Conservation (phyloP, 2,888 invertebrate genomes). For the Eubasilissa splendida region DNA sequence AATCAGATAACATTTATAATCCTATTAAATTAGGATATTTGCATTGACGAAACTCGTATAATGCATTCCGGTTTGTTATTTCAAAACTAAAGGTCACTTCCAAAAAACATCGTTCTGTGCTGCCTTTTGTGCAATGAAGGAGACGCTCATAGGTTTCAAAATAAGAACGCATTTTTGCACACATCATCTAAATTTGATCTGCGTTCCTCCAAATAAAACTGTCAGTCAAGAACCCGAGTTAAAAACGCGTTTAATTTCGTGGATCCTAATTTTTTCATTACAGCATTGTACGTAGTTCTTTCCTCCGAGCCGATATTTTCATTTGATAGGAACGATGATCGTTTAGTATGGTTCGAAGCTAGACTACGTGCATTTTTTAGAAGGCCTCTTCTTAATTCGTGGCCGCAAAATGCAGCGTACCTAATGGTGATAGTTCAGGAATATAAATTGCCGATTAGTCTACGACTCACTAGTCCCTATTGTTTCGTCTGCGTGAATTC, state of each 20-base stretch:
- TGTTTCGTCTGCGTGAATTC: constrained; percentile 50
- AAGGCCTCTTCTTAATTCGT: constrained; percentile 15
- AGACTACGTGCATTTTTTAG: constrained; percentile 39
- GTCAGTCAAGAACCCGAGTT: no score
- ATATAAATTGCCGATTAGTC: constrained; percentile 55
- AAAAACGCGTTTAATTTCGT: no score
- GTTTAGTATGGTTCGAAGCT: constrained; percentile 3
- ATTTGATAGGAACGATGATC: not conserved
- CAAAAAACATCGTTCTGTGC: not conserved
- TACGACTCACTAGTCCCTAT: constrained; percentile 46
- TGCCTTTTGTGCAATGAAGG: constrained; percentile 17
- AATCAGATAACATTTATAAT: not conserved
- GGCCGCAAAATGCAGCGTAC: constrained; percentile 40
- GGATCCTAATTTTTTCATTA: no score
- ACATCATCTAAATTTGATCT: constrained; percentile 4
- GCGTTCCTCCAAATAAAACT: not conserved
- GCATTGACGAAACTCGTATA: constrained; percentile 23
- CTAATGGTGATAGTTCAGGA: constrained; percentile 45
- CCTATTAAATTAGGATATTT: constrained; percentile 4
- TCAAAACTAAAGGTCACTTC: constrained; percentile 25
- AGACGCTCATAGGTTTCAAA: constrained; percentile 5
- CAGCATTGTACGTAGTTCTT: no score
- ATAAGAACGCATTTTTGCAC: constrained; percentile 24
- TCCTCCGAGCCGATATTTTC: not conserved
- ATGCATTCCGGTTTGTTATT: constrained; percentile 25